Conservation (phyloP, 2,113 vertebrate species). For the Orcinus orca region DNA sequence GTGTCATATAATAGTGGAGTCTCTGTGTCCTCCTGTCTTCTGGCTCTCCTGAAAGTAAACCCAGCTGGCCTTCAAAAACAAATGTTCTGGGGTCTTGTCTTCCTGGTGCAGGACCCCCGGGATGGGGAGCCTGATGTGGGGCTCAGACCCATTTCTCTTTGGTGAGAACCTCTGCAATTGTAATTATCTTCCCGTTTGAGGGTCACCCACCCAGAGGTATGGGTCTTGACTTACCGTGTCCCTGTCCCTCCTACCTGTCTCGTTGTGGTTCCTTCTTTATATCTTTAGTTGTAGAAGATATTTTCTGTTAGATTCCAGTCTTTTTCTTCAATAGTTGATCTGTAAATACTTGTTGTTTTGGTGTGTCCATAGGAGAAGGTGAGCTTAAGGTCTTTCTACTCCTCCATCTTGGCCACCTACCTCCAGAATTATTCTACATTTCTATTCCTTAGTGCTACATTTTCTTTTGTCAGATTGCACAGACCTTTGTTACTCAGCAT, state of each 20-base stretch:
- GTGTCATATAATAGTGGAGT: neutral
- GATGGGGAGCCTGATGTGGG: neutral
- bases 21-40: neutral
- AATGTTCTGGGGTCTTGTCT: neutral
- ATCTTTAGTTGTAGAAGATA: neutral
- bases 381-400: neutral
- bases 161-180: neutral
- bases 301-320: neutral
- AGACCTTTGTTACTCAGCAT: neutral
- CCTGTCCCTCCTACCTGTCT: neutral
- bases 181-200: neutral
- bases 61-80: neutral
- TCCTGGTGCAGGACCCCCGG: neutral
- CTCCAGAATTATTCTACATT: neutral
- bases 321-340: neutral
- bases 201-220: neutral
- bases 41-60: neutral
- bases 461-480: neutral
- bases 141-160: neutral
- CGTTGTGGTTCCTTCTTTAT: neutral
- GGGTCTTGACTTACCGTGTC: neutral
- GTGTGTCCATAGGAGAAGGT: neutral
- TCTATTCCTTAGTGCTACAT: neutral
- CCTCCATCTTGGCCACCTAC: neutral
- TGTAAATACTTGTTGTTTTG: neutral